Conservation (phyloP, 2,113 vertebrate genomes). For the Naja naja region DNA sequence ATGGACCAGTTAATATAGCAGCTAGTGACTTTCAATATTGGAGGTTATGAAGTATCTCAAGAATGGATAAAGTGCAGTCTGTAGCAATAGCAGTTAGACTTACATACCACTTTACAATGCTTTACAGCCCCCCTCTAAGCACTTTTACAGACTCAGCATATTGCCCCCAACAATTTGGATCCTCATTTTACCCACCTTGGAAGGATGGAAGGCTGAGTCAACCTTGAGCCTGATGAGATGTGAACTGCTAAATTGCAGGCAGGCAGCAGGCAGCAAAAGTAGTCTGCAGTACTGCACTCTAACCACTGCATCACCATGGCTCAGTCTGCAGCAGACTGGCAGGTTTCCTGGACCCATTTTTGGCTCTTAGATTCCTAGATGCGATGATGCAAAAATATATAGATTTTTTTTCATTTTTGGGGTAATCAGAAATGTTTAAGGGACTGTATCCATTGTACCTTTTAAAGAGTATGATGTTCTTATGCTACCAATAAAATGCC, state of each 20-base stretch:
- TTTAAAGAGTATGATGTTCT: neutral
- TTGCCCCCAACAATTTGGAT: no score
- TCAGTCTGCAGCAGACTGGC: neutral
- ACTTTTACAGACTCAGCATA: no score
- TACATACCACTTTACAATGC: no score
- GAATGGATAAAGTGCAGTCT: neutral
- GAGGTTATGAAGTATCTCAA: neutral
- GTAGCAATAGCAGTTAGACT: neutral
- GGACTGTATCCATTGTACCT: neutral
- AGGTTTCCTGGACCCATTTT: neutral
- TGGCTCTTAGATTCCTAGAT: neutral
- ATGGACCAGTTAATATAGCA: neutral
- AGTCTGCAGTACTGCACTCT: no score
- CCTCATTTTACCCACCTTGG: no score
- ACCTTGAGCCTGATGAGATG: no score
- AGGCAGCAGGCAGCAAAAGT: no score
- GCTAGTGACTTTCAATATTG: neutral
- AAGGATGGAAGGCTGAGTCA: no score
- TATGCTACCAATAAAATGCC: neutral
- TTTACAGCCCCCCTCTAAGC: no score
- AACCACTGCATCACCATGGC: no score
- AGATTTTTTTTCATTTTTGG: neutral
- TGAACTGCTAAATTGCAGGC: no score
- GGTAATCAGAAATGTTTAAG: neutral
- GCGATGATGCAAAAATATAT: neutral